Base-by-base conservation (phyloP, 2,888 invertebrate species). In the Perithous albicinctus region DNA sequence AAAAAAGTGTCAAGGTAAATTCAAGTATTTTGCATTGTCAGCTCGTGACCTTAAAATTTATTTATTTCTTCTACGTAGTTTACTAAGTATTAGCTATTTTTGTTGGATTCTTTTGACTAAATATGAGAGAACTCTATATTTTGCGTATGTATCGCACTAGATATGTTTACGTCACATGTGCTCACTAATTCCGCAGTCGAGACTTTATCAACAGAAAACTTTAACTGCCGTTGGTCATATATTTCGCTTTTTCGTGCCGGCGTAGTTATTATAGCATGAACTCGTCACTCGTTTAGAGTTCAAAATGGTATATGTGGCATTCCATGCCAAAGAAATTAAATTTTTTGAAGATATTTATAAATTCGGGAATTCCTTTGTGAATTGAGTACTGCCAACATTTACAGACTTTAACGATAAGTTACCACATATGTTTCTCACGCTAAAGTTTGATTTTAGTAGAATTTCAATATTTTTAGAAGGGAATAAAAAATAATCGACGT, bases 1-100 rank as follows among this genome's bases (percentile, higher is more conserved):
- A 94, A 91, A 95, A 94, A 87, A 89, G 90, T 61, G 88, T 94
- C 56, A 94, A 95, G 94, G 96, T 96, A 93, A 91, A 93, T 6
- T 23, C 3, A 59, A 23, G 23, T 23, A 2, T 12, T 2, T 3
- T 12, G n/a, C 10, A 23, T 2, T 23, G 3, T 6, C 20, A 20
- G 0, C 20, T 18, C 20, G 48, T 48, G 20, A 20, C 48, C 20
- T 48, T 2, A 0, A 6, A 10, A 20, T 2, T 18, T 10, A 1
- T 38, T 8, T 38, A 10, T 38, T 10, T 38, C 2, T 38, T 32
- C n/a, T n/a, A n/a, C n/a, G n/a, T n/a, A n/a, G n/a, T n/a, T n/a
- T n/a, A n/a, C n/a, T 38, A 38, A 6, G 35, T 35, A 38, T 7
- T 10, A 2, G n/a, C 1, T 3, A 12, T 3, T n/a, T 41, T n/a